Base-by-base conservation (phyloP, 2,888 invertebrate genomes). In the Odiellus spinosus region DNA sequence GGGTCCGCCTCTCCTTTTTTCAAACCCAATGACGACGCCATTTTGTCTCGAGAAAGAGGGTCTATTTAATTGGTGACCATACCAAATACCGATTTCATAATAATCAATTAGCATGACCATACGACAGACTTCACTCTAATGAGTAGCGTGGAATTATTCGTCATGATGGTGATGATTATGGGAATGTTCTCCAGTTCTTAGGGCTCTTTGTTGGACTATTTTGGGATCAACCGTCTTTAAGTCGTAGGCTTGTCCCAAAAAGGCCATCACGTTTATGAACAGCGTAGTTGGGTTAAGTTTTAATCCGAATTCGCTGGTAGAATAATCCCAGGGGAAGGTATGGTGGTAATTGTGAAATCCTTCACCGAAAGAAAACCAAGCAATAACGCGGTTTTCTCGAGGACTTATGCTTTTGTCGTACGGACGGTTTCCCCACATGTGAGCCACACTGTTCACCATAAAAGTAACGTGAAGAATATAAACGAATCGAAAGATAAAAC, bases 401-500 rank as follows among this genome's bases (percentile, higher is more conserved):
- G 68, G 66, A 53, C 61, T 64, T 49, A 67, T 67, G 44, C 58
- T 53, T 15, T 58, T 58, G 53, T 68, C 67, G 50, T 65, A 67
- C 0, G 67, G 67, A 53, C 62, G 61, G 56, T 61, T 65, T 21
- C 71, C 71, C 60, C 64, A 69, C 57, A 63, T 59, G 56, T 71
- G 71, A 19, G 71, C 70, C 2, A 62, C 63, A 51, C 67, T 68
- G 60, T 71, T 71, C 46, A 71, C 68, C 14, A 64, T 56, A 71
- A 70, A 73, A 3, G 72, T 72, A 62, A 80, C 78, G 55, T 72
- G 51, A n/a, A 50, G 40, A 26, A 47, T 43, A 53, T 79, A 70
- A 44, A 79, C 79, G 68, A 88, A 93, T 45, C 91, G 74, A 55
- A 78, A 73, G 55, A 84, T 78, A 2, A 74, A 72, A 60, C 81